Conservation (phyloP, 2,113 vertebrate species). For the Rynchops niger region DNA sequence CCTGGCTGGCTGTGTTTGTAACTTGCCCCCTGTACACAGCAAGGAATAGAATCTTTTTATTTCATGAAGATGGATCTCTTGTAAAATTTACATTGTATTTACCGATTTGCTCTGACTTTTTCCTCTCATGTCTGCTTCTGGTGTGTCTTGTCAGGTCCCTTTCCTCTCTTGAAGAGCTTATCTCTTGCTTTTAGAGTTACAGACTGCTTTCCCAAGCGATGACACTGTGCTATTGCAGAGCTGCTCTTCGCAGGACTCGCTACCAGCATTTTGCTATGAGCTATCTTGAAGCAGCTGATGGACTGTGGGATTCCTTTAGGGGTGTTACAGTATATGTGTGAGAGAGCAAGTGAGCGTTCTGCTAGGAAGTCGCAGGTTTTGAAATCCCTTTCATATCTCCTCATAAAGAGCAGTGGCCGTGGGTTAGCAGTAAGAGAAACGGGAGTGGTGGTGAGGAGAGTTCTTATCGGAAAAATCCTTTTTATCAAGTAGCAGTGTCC, state of each 20-base stretch:
- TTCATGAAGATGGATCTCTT: not conserved
- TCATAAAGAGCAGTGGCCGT: fast-evolving
- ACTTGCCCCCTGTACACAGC: too few species aligned
- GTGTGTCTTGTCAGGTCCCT: not conserved
- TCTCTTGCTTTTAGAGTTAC: not conserved
- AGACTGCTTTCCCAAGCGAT: not conserved
- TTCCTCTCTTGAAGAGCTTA: not conserved
- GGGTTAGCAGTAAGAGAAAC: not conserved
- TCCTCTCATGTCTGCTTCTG: not conserved
- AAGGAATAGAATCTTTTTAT: not conserved
- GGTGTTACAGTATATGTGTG: too few species aligned
- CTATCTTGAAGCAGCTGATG: not conserved
- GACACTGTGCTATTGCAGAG: not conserved
- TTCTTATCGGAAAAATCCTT: not conserved
- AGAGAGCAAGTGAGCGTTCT: fast-evolving
- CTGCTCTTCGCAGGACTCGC: not conserved
- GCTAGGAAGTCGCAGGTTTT: not conserved
- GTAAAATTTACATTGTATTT: not conserved
- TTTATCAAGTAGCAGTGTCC: fast-evolving
- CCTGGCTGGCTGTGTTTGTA: not conserved
- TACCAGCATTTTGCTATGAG: not conserved
- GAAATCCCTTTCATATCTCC: not conserved
- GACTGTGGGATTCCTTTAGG: not conserved
- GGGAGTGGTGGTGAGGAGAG: too few species aligned
- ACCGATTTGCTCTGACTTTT: not conserved